Evolutionary conservation across 2,888 invertebrate genomes (phyloP), one percentile per base, ranked within the genome.

Genomic region (Lasioglossum oenotherae): DNA sequence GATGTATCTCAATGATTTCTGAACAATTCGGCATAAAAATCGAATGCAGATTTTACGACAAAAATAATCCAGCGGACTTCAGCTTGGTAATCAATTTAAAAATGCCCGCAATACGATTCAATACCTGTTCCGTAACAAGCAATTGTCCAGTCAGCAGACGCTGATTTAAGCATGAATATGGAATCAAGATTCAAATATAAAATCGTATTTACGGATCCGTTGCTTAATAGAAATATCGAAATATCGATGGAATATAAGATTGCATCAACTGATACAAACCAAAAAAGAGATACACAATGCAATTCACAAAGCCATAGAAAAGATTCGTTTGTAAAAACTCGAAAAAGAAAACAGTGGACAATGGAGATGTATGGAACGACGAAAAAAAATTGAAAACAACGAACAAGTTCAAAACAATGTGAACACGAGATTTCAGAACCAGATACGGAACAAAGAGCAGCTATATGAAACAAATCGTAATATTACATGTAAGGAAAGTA

Each of bases 61-160:
- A 16, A 16, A 64, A 19, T 64, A 64, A 64, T 64, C 27, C 64
- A 31, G 64, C 31, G 31, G 31, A 31, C 31, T 31, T 31, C 64
- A 16, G 16, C 64, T 31, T 16, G 64, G 64, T 64, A 64, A 64
- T 64, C 31, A 64, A 64, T 64, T 64, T 64, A 64, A 64, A 64
- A 31, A 64, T 31, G 57, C 12, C n/a, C 12, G 57, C 57, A 57
- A 57, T n/a, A 16, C 64, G 31, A 64, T 64, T 2, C 64, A 19
- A 64, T 64, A 19, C 6, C 27, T 27, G 27, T 31, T 19, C 64
- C 31, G 16, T 27, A 27, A 6, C 27, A 31, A 64, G 64, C 64
- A 64, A 64, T 64, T 64, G 64, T 64, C 64, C 64, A 64, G 64
- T 64, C 64, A 64, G 64, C 64, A 64, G 64, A 64, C 64, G 64